Base-by-base conservation (phyloP, 2,888 invertebrate species). In the Campopleginae sp. region DNA sequence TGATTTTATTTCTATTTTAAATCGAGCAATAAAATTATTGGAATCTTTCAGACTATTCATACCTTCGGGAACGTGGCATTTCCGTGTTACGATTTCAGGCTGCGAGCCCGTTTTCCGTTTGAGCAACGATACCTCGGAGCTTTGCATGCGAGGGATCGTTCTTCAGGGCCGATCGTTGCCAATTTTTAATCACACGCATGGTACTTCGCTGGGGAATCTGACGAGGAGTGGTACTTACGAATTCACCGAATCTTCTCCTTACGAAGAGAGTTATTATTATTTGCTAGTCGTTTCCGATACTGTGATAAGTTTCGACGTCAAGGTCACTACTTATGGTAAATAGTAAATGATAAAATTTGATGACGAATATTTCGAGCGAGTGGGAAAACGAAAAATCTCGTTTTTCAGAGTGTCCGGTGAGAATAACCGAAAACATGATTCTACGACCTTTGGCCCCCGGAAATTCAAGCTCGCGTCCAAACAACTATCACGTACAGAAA, bases 181-280 rank as follows among this genome's bases (percentile, higher is more conserved):
- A 17, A 89, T 91, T 83, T 92, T 90, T 71, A 92, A 93, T 88
- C 89, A 93, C 38, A 91, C 90, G 4, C 84, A 90, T 80, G 81
- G 87, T 14, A 86, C 82, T 65, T 81, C 89, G 70, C 87, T 88
- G 54, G 89, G 88, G 77, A 93, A 92, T 88, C 87, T 94, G 14
- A 91, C 91, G 12, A 90, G 89, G 27, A 88, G 89, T 33, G 91
- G 90, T 87, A 91, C 89, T 61, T 92, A 94, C 84, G 91, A 90
- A 1, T 94, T 94, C 81, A 88, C 87, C 4, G 94, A 94, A 90
- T 88, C 88, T 19, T 91, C 94, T 54, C 94, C 94, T 0, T 94
- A 90, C 85, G 94, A 94, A 79, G 94, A 94, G 86, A 92, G 93
- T 51, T 94, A 94, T 89, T 94, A 94, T 88, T 94, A 94, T 89